phyloP scores from a whole-genome alignment of 2,888 invertebrate species.

The Dryobota labecula region DNA sequence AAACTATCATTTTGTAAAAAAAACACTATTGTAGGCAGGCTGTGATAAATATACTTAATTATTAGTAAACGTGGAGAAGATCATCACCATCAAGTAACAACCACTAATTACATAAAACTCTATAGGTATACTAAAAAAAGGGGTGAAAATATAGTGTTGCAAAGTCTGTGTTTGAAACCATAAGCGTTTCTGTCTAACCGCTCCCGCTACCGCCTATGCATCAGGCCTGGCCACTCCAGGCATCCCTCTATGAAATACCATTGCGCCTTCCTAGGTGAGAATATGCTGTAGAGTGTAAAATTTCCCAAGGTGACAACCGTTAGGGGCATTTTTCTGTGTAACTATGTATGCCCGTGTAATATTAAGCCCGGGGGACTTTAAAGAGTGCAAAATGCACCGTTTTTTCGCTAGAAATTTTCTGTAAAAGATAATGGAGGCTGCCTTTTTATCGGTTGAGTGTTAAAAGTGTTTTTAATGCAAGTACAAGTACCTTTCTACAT shows the following conservation, averaged over 20 bases:
- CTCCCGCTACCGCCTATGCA: slow-evolving; percentile 28
- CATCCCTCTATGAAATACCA: slow-evolving; percentile 83
- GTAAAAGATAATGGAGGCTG: slow-evolving; percentile 55
- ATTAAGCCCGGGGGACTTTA: slow-evolving; percentile 69
- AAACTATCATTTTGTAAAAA: not conserved
- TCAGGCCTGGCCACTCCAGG: slow-evolving; percentile 59
- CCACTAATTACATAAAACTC: not conserved
- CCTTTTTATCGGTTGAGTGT: slow-evolving; percentile 51
- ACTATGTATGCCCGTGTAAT: slow-evolving; percentile 75
- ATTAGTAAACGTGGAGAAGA: not conserved
- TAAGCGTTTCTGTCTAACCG: not conserved
- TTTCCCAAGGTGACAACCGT: slow-evolving; percentile 81
- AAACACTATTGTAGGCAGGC: not conserved
- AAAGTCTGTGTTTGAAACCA: not conserved
- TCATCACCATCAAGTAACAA: not conserved
- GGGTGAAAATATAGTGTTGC: too few species aligned
- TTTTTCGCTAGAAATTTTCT: slow-evolving; percentile 60
- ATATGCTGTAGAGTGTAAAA: slow-evolving; percentile 83
- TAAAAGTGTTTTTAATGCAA: slow-evolving; percentile 42
- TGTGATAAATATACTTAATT: not conserved
- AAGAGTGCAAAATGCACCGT: slow-evolving; percentile 64
- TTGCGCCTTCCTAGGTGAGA: slow-evolving; percentile 78
- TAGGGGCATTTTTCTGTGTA: slow-evolving; percentile 79
- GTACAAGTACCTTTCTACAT: not conserved
- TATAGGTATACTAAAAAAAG: not conserved